Evolutionary conservation across 2,888 invertebrate genomes (phyloP).

Genomic region (Nysson spinosus): DNA sequence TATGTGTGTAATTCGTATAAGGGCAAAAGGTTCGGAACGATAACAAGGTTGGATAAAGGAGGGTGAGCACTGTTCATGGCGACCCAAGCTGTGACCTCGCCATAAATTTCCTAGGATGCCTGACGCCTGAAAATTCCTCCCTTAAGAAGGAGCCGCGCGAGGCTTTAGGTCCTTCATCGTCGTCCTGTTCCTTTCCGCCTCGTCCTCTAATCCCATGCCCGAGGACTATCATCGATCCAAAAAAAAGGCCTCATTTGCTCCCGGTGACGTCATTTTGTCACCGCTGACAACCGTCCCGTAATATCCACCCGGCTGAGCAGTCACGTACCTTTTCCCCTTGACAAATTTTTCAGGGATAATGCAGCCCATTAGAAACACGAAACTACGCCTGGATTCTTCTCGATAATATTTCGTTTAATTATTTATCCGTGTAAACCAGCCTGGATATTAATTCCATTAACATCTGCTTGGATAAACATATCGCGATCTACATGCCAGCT

Average conservation of each 20-base stretch:
- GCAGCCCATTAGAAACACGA: slow-evolving; percentile 19
- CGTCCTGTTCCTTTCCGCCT: slow-evolving; percentile 17
- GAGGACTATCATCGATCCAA: slow-evolving; percentile 58
- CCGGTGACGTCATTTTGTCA: slow-evolving; percentile 55
- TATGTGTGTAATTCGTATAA: slow-evolving; percentile 48
- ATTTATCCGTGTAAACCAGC: too few species aligned
- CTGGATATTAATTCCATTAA: too few species aligned
- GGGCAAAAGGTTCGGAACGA: slow-evolving; percentile 61
- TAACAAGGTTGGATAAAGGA: slow-evolving; percentile 63
- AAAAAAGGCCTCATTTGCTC: slow-evolving; percentile 58
- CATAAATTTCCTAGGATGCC: slow-evolving; percentile 67
- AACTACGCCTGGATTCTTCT: too few species aligned
- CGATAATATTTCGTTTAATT: too few species aligned
- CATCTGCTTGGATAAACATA: too few species aligned
- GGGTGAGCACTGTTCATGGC: slow-evolving; percentile 66
- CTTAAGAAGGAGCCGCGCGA: slow-evolving; percentile 50
- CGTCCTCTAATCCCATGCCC: slow-evolving; percentile 50
- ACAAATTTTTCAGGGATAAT: slow-evolving; percentile 45
- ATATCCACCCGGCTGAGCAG: slow-evolving; percentile 44
- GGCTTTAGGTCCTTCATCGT: slow-evolving; percentile 38
- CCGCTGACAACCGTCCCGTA: slow-evolving; percentile 45
- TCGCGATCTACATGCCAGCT: too few species aligned
- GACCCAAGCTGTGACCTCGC: slow-evolving; percentile 72
- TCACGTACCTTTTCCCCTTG: slow-evolving; percentile 25
- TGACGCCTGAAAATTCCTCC: slow-evolving; percentile 64